Evolutionary conservation across 1,140 invertebrate genomes (phyloP), one percentile per base, ranked within the genome.

Genomic region (Sycophila sp.): DNA sequence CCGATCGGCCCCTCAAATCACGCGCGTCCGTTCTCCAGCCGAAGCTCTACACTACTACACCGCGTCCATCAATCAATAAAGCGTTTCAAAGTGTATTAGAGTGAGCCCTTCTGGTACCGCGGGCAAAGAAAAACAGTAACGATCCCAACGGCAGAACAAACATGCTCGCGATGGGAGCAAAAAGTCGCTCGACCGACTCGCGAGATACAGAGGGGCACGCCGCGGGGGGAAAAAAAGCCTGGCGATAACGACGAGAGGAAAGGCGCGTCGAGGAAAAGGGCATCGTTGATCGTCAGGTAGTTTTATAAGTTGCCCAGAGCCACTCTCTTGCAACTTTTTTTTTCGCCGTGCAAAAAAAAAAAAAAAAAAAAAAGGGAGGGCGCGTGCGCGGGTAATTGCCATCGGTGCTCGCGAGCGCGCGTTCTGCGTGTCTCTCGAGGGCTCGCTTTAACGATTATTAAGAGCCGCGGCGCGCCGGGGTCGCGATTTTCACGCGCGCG

Each of bases 401-500:
- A 17, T 22, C 30, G 32, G 49, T 32, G 15, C 36, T 28, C 15
- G n/a, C 24, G n/a, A 6, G 1, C 32, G 26, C 4, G n/a, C 17
- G 11, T 17, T 28, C 30, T 30, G 45, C 19, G 11, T 42, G 28
- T 58, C 64, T 67, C 38, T 58, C 53, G 28, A 34, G 64, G 17
- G 40, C 42, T 36, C 26, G 38, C 42, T 68, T 68, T 59, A 68
- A 68, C 42, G 65, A 51, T 68, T 68, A 68, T 68, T 68, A 68
- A 68, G 55, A 51, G 55, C 15, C 10, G 13, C 30, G 13, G 42
- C 26, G 22, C 26, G 42, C 22, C 47, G 32, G 2, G 42, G 4
- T n/a, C 2, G 11, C 42, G 15, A 10, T 53, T 26, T 15, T 53
- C 49, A 26, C 15, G 2, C 6, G 49, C 22, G 15, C n/a, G n/a